Percentiles rank a stretch among this genome's conserved stretches.
phyloP scores from a whole-genome alignment of 2,113 vertebrate genomes.

The Garra rufa region DNA sequence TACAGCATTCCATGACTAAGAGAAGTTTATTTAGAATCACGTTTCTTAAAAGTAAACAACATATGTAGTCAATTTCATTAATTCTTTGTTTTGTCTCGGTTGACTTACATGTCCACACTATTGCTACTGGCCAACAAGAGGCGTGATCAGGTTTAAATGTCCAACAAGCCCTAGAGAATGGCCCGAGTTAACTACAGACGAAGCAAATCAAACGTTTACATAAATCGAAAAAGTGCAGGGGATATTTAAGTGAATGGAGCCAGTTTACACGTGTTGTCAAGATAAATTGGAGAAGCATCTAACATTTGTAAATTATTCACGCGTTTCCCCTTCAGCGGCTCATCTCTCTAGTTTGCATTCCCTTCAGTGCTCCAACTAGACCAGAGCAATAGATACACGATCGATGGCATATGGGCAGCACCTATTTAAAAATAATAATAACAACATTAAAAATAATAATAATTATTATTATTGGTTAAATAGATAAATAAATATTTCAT shows the following conservation, averaged over 20 bases:
- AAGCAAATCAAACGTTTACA: conserved; percentile 21
- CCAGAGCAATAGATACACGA: conserved; percentile 44
- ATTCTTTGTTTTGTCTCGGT: conserved; percentile 8
- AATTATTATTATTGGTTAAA: background rate
- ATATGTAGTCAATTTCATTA: background rate
- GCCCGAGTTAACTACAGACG: background rate
- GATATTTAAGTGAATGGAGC: conserved; percentile 23
- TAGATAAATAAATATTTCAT: background rate
- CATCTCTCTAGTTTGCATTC: conserved; percentile 46
- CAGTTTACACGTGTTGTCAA: conserved; percentile 12
- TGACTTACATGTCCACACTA: conserved; percentile 6
- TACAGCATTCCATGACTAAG: background rate
- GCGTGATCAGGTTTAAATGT: conserved; percentile 44
- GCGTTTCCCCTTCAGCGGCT: conserved; percentile 37
- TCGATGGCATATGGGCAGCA: background rate
- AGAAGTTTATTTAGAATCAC: background rate
- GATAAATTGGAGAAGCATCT: conserved; percentile 29
- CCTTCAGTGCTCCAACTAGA: conserved; percentile 41
- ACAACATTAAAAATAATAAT: background rate
- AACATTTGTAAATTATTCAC: conserved; percentile 64
- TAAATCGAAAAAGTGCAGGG: background rate
- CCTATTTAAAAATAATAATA: background rate
- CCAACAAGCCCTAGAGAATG: conserved; percentile 13
- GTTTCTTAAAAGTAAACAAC: background rate
- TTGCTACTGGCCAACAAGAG: conserved; percentile 19